Conservation (phyloP, 2,113 vertebrate species). For the Podilymbus podiceps region DNA sequence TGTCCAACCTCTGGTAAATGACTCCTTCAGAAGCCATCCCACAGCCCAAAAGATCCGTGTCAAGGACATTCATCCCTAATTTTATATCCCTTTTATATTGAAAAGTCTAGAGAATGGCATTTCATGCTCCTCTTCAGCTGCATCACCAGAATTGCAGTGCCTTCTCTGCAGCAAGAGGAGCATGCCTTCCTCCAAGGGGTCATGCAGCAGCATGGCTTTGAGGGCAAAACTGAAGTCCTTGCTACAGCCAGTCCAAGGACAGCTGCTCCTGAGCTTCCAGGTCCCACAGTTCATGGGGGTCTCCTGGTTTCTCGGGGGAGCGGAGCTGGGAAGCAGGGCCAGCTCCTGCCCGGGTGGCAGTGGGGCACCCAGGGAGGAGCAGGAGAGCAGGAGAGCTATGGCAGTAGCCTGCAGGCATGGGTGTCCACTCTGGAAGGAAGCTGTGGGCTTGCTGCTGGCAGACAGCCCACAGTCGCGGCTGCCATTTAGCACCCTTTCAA, state of each 20-base stretch:
- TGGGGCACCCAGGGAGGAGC: not conserved
- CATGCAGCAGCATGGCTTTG: not conserved
- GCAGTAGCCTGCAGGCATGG: accelerated
- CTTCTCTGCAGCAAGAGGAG: not conserved
- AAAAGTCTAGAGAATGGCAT: not conserved
- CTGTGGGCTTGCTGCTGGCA: not conserved
- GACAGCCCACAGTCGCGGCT: not conserved
- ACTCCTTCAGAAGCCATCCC: not conserved
- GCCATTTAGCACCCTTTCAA: not conserved
- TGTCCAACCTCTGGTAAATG: not conserved
- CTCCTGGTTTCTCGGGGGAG: not conserved
- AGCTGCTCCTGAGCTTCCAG: not conserved
- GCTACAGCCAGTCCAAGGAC: not conserved
- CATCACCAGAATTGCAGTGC: not conserved
- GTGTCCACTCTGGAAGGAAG: not conserved
- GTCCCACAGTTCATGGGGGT: not conserved
- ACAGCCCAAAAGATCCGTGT: not conserved
- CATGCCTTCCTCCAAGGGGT: not conserved
- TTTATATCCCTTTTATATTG: not conserved
- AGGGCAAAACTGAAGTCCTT: not conserved
- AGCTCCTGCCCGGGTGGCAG: accelerated
- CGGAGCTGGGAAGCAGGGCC: not conserved
- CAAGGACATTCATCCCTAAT: not conserved
- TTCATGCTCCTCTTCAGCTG: not conserved
- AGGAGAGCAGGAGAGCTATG: not conserved